Base-by-base conservation (phyloP, 1,140 invertebrate species). In the Alviniconcha marisindica region DNA sequence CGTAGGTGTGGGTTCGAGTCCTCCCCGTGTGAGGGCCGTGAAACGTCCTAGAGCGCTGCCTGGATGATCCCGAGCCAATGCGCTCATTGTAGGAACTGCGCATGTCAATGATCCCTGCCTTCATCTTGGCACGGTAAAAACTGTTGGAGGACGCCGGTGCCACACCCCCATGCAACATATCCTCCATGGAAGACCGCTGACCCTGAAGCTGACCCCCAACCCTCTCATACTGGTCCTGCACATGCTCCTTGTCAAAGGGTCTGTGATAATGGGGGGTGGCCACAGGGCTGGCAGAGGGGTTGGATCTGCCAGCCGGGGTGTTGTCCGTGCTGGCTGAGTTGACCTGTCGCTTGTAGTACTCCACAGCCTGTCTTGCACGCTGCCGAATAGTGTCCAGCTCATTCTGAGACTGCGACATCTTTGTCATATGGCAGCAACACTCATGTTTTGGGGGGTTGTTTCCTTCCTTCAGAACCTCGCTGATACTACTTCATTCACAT, bases 281-380 rank as follows among this genome's bases (percentile, higher is more conserved):
- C 21, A 54, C 18, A n/a, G 71, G 40, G 40, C 7, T 73, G 33
- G 40, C 15, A 2, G 44, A 14, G 24, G 38, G 40, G 12, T 42
- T 36, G 31, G 40, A 56, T 28, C 40, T 48, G 31, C 10, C 36
- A 40, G 28, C 42, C 21, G 40, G 71, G 48, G 60, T 73, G 24
- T 48, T 73, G 36, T 71, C 56, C n/a, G 79, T n/a, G 77, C 44
- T 63, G 31, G 69, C 78, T 2, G 85, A 83, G 33, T 83, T 84
- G 48, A 89, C 80, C 36, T 88, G 87, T 38, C 87, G 87, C 54
- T 90, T 89, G 82, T 91, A 91, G 77, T 88, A 91, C 48, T 91
- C 90, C 40, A 88, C 91, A 24, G 91, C 91, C 71, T 90, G 89
- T 73, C 87, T 85, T 24, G 91, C 90, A 48, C 90, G 83, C 77